Conservation (phyloP, 2,797 vertebrate species). For the Hozukius guyotensis region DNA sequence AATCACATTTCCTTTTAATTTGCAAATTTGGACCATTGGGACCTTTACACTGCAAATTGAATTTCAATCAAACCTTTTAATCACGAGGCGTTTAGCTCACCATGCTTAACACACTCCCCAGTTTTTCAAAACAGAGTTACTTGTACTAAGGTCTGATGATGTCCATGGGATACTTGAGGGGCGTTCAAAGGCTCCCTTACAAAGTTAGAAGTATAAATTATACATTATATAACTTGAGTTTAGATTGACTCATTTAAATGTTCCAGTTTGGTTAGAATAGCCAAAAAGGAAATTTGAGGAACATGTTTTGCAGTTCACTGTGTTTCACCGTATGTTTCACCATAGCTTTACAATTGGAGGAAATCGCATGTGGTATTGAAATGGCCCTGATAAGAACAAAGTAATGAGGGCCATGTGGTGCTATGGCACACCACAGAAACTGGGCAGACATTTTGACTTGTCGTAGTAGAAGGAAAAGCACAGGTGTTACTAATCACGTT, state of each 20-base stretch:
- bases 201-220: not conserved
- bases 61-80: constrained; percentile 61
- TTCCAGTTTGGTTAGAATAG: not conserved
- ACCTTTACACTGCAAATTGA: constrained; percentile 52
- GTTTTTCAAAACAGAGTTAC: not conserved
- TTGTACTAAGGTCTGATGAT: not conserved
- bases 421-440: not conserved
- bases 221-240: not conserved
- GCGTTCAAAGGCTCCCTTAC: not conserved
- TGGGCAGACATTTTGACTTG: not conserved
- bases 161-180: not conserved
- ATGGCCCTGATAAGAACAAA: not conserved
- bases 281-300: not conserved
- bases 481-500: constrained; percentile 25
- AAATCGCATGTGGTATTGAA: not conserved
- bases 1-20: constrained; percentile 55
- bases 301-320: not conserved
- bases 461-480: not conserved
- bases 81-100: constrained; percentile 5
- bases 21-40: constrained; percentile 54
- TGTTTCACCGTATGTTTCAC: not conserved
- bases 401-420: not conserved
- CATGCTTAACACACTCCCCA: constrained; percentile 27
- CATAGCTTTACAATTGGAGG: not conserved
- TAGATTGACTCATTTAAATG: not conserved